These are phyloP conservation scores for Schizaphis graminum DNA, from an alignment of 2,888 invertebrate species.

Conservation along the genomic window DNA sequence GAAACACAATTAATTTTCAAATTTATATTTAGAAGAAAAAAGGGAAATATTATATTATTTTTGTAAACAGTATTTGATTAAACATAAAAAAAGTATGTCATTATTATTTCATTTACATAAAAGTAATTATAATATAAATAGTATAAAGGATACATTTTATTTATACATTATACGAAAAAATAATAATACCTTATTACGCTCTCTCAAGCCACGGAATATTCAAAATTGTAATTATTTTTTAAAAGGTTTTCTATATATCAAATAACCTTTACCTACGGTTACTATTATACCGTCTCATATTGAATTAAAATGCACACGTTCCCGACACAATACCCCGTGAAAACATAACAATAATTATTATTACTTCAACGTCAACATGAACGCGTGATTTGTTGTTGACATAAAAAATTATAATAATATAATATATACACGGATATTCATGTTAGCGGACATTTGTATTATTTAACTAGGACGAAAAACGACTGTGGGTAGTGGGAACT, in stretches of 20 bases:
- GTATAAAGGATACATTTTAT: not conserved
- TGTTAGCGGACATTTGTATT: not conserved
- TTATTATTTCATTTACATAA: not conserved
- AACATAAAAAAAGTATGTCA: not conserved
- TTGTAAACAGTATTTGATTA: not conserved
- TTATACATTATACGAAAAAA: not conserved
- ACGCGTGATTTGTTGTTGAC: not conserved
- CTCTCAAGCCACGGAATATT: not conserved
- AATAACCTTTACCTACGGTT: not conserved
- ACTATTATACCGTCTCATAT: not conserved
- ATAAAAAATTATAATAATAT: not conserved
- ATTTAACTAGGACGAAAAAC: not conserved
- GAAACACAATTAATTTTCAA: not conserved
- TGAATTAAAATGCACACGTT: not conserved
- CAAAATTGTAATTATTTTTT: not conserved
- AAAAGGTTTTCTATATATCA: not conserved
- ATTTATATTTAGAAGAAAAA: not conserved
- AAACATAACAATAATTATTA: not conserved
- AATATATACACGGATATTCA: not conserved
- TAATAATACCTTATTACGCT: not conserved
- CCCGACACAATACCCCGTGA: not conserved
- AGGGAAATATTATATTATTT: not conserved
- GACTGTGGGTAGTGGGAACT: not conserved
- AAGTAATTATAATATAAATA: not conserved
- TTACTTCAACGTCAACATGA: not conserved